Conservation (phyloP, 2,888 invertebrate genomes). For the Druceiella hillmani region DNA sequence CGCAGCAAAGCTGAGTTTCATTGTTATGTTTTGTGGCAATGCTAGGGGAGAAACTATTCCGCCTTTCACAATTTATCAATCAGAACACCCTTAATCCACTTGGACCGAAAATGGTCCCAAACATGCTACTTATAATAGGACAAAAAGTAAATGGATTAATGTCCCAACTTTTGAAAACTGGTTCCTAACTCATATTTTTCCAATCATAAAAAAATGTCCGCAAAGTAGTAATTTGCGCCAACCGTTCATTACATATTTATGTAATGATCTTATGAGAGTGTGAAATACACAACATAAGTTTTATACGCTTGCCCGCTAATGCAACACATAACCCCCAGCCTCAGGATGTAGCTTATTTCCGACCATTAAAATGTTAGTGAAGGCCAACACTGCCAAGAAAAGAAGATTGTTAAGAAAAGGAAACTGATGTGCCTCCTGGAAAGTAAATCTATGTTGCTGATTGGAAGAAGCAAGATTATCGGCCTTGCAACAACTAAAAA, state of each 20-base stretch:
- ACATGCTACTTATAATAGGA: constrained; percentile 29
- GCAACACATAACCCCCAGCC: constrained; percentile 19
- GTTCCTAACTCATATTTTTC: constrained; percentile 24
- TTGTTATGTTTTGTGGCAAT: constrained; percentile 30
- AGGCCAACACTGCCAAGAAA: constrained; percentile 2
- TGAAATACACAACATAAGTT: constrained; percentile 25
- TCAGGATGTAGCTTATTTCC: constrained; percentile 23
- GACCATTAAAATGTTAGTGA: constrained; percentile 22
- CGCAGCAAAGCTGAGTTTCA: constrained; percentile 26
- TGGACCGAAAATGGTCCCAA: constrained; percentile 32
- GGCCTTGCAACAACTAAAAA: neutral
- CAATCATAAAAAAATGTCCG: constrained; percentile 23
- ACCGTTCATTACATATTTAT: constrained; percentile 26
- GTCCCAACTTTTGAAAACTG: constrained; percentile 22
- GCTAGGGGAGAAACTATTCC: constrained; percentile 28
- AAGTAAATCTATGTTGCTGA: constrained; percentile 1
- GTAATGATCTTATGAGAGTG: constrained; percentile 26
- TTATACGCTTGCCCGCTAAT: constrained; percentile 26
- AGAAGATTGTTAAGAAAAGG: neutral
- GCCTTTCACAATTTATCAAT: constrained; percentile 30
- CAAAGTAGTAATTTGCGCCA: constrained; percentile 29
- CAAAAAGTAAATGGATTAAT: constrained; percentile 27
- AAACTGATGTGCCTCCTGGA: no score
- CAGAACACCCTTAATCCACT: constrained; percentile 26
- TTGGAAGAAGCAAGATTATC: neutral